A percentile compares a stretch with the other conserved stretches of the same genome.
Conservation (phyloP, 2,113 vertebrate species). For the Cyprinus carpio region DNA sequence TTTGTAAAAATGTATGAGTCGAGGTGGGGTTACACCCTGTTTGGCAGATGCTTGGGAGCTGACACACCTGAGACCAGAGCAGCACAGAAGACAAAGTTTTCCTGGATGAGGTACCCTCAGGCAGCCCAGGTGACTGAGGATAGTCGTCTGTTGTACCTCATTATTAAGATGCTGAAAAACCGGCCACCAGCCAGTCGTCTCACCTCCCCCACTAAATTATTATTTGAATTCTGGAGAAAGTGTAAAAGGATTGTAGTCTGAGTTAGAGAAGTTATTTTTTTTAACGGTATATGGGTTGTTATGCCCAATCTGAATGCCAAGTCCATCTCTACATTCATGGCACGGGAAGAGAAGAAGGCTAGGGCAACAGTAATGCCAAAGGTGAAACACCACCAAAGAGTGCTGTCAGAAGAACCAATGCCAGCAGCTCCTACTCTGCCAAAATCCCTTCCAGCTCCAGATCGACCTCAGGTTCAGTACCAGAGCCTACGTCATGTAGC, state of each 20-base stretch:
- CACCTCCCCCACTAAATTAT: slow-evolving; percentile 11
- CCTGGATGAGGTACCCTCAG: slow-evolving; percentile 5
- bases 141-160: background rate
- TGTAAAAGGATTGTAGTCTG: too few relatives aligned
- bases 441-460: slow-evolving; percentile 6
- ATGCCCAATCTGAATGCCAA: too few relatives aligned
- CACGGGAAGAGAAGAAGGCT: background rate
- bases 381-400: too few relatives aligned
- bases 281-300: too few relatives aligned
- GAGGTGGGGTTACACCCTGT: slow-evolving; percentile 40
- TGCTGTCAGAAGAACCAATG: slow-evolving; percentile 6
- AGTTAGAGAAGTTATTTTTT: too few relatives aligned
- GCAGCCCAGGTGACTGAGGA: background rate
- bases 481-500: background rate
- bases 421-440: slow-evolving; percentile 17
- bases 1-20: slow-evolving; percentile 34
- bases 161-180: slow-evolving; percentile 8
- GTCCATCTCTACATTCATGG: too few relatives aligned
- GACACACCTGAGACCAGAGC: slow-evolving; percentile 3
- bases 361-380: background rate
- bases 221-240: too few relatives aligned
- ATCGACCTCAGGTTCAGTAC: slow-evolving; percentile 22
- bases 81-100: slow-evolving; percentile 6
- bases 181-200: background rate
- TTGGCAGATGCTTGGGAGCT: background rate